Percentiles rank a stretch among this genome's conserved stretches.
Evolutionary conservation across 2,797 vertebrate species (phyloP).

Genomic region (Enoplosus armatus): DNA sequence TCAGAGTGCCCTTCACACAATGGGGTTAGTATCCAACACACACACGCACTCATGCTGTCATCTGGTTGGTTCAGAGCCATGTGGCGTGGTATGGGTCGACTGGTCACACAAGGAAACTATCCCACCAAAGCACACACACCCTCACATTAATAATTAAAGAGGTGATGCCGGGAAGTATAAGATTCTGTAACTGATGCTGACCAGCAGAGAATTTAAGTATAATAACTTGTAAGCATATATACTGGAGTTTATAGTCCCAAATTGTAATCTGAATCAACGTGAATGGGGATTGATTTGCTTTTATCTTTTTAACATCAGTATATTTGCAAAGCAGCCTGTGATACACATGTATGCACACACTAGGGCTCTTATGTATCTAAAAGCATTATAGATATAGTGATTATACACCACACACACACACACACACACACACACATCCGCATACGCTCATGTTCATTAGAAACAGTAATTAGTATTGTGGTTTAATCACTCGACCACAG

Average conservation of each 20-base stretch:
- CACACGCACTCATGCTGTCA: slow-evolving; percentile 9
- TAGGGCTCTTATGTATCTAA: not conserved
- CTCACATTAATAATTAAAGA: slow-evolving; percentile 58
- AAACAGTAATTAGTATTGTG: slow-evolving; percentile 9
- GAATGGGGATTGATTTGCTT: not conserved
- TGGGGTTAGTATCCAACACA: slow-evolving; percentile 64
- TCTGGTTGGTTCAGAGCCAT: slow-evolving; percentile 51
- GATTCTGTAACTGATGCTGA: slow-evolving; percentile 29
- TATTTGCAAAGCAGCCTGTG: not conserved
- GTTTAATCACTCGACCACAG: slow-evolving; percentile 11
- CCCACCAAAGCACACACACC: slow-evolving; percentile 41
- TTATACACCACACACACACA: not conserved
- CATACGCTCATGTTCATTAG: not conserved
- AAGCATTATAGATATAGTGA: not conserved
- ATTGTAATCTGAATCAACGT: not conserved
- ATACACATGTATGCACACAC: not conserved
- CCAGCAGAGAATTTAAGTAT: not conserved
- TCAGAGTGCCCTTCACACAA: slow-evolving; percentile 66
- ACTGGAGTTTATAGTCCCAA: not conserved
- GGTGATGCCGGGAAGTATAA: slow-evolving; percentile 7
- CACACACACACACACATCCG: not conserved
- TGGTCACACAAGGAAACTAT: slow-evolving; percentile 50
- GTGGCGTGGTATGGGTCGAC: slow-evolving; percentile 27
- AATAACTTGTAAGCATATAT: not conserved
- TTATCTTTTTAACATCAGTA: not conserved